Percentiles rank a stretch among this genome's conserved stretches.
These are phyloP conservation scores for Nixonia krombeini DNA, from an alignment of 1,140 invertebrate species.

Conservation along the genomic window DNA sequence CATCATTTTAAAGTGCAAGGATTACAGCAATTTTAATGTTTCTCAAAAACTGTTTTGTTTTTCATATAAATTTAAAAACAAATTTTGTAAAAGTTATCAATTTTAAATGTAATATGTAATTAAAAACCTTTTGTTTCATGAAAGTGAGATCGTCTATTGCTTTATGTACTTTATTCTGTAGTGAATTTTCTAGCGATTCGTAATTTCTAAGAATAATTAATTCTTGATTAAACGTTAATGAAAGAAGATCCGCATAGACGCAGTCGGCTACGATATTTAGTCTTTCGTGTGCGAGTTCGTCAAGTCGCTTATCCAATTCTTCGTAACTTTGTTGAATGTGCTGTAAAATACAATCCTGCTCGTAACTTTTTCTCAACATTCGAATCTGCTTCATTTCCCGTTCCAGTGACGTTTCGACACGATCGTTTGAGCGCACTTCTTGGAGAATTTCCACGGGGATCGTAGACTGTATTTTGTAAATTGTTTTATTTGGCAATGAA, in stretches of 20 bases:
- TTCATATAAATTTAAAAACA: too few relatives aligned
- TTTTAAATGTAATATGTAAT: too few relatives aligned
- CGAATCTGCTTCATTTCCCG: conserved; percentile 60
- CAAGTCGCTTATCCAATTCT: conserved; percentile 78
- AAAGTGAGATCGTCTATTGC: conserved; percentile 54
- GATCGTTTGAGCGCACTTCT: conserved; percentile 25
- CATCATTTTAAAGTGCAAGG: too few relatives aligned
- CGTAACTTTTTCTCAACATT: conserved; percentile 68
- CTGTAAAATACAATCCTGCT: conserved; percentile 77
- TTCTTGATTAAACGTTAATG: conserved; percentile 85
- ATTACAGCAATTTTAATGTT: too few relatives aligned
- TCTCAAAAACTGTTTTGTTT: neutral
- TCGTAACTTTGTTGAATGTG: conserved; percentile 74
- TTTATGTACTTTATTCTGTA: conserved; percentile 74
- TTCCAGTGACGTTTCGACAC: conserved; percentile 54
- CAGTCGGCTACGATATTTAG: conserved; percentile 76
- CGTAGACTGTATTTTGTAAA: conserved; percentile 4
- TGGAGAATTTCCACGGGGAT: conserved; percentile 15
- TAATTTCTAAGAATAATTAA: conserved; percentile 82
- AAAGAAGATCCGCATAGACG: conserved; percentile 76
- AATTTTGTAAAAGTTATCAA: too few relatives aligned
- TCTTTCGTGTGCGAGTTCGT: conserved; percentile 75
- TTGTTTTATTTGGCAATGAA: neutral
- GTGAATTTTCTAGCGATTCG: conserved; percentile 79
- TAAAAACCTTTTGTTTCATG: conserved; percentile 33